These are phyloP conservation scores for Xenopus petersii DNA, from an alignment of 2,797 vertebrate genomes.

Conservation along the genomic window DNA sequence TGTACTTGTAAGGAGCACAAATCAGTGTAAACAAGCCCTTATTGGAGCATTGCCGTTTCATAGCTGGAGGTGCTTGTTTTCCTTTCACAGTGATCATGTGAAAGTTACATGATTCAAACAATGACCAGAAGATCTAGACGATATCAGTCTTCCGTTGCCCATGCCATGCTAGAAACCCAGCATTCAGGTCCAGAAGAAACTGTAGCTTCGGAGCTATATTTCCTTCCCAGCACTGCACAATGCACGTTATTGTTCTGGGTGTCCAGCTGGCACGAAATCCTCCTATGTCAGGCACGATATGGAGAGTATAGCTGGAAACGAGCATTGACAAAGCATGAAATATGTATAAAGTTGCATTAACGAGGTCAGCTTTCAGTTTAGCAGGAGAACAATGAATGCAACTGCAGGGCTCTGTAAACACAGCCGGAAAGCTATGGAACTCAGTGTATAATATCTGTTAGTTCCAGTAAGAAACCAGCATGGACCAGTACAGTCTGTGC, in stretches of 20 bases:
- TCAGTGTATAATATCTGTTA: too few species aligned
- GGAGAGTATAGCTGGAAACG: slow-evolving; percentile 10
- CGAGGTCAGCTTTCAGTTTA: slow-evolving; percentile 16
- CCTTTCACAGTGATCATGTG: slow-evolving; percentile 24
- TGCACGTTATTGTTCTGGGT: slow-evolving; percentile 26
- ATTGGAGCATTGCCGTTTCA: not conserved
- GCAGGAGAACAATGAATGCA: not conserved
- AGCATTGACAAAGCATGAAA: slow-evolving; percentile 26
- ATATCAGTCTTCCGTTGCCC: slow-evolving; percentile 15
- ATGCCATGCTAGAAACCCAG: not conserved
- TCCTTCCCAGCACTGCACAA: slow-evolving; percentile 14
- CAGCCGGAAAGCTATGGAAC: too few species aligned
- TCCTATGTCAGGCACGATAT: slow-evolving; percentile 23
- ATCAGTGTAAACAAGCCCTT: slow-evolving; percentile 21
- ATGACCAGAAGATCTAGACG: slow-evolving; percentile 10
- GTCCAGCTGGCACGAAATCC: slow-evolving; percentile 9
- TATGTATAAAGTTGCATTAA: slow-evolving; percentile 33
- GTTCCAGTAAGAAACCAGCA: too few species aligned
- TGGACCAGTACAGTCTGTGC: too few species aligned
- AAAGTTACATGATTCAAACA: slow-evolving; percentile 32
- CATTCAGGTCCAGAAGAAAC: slow-evolving; percentile 9
- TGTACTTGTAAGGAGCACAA: not conserved
- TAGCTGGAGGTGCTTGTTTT: slow-evolving; percentile 27
- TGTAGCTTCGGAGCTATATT: not conserved
- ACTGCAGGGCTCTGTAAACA: too few species aligned